These are phyloP conservation scores for Megalops atlanticus DNA, from an alignment of 2,113 vertebrate genomes.

Conservation along the genomic window DNA sequence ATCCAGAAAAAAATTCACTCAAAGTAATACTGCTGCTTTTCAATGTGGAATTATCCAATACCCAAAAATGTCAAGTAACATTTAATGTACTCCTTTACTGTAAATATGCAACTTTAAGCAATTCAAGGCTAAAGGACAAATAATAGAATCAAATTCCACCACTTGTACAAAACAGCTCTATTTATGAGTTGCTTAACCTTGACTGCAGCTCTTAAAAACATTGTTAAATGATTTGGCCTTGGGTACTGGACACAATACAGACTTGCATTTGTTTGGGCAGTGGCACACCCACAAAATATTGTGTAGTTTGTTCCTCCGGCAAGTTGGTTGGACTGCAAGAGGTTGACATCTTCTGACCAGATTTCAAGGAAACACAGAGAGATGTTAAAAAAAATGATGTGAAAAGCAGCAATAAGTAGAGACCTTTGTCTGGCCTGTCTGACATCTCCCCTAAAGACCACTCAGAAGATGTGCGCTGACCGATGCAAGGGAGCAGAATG, in stretches of 20 bases:
- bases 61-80: too few species aligned
- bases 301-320: neutral
- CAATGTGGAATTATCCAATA: too few species aligned
- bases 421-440: neutral
- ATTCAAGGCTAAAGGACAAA: neutral
- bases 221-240: constrained; percentile 12
- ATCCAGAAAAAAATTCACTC: neutral
- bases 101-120: too few species aligned
- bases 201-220: neutral
- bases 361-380: neutral
- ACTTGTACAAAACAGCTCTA: neutral
- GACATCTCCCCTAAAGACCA: neutral
- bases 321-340: neutral
- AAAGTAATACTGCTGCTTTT: neutral
- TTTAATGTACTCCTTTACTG: too few species aligned
- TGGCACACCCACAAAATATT: constrained; percentile 2
- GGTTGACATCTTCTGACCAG: too few species aligned
- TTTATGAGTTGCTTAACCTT: neutral
- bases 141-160: neutral
- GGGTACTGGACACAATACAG: neutral
- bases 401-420: neutral
- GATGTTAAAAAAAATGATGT: neutral
- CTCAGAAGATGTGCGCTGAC: neutral
- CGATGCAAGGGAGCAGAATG: neutral
- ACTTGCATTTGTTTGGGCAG: neutral